Evolutionary conservation across 2,888 invertebrate genomes (phyloP).

Genomic region (Parasteatoda lunata): DNA sequence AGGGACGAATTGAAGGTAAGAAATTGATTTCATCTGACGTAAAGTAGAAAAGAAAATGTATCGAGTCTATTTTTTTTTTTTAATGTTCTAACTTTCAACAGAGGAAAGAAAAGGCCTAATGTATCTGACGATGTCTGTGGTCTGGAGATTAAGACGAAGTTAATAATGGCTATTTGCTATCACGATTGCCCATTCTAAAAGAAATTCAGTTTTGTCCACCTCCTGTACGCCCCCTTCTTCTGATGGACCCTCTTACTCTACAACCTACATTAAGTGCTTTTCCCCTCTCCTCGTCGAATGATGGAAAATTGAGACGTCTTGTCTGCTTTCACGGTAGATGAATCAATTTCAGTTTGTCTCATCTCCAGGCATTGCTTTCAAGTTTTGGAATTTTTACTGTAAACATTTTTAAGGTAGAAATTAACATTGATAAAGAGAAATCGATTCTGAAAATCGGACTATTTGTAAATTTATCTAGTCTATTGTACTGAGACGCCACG

Average conservation of each 20-base stretch:
- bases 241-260: constrained; percentile 7
- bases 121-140: constrained; percentile 55
- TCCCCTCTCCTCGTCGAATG: neutral
- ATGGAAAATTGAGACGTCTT: neutral
- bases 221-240: constrained; percentile 35
- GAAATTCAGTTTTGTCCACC: constrained; percentile 44
- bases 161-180: constrained; percentile 62
- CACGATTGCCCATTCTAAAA: constrained; percentile 39
- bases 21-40: no score
- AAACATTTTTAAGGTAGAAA: no score
- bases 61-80: no score
- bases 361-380: neutral
- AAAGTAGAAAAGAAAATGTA: no score
- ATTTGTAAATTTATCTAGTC: no score
- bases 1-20: no score
- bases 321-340: neutral
- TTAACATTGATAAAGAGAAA: no score
- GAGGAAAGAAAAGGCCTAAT: constrained; percentile 29
- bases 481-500: no score
- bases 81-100: constrained; percentile 16
- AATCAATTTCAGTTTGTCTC: neutral
- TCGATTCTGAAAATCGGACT: no score
- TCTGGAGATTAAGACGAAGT: constrained; percentile 50
- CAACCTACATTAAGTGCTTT: constrained; percentile 18
- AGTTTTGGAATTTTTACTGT: neutral